These are phyloP conservation scores for Camptogramma bilineatum DNA, from an alignment of 2,888 invertebrate genomes.

Conservation along the genomic window DNA sequence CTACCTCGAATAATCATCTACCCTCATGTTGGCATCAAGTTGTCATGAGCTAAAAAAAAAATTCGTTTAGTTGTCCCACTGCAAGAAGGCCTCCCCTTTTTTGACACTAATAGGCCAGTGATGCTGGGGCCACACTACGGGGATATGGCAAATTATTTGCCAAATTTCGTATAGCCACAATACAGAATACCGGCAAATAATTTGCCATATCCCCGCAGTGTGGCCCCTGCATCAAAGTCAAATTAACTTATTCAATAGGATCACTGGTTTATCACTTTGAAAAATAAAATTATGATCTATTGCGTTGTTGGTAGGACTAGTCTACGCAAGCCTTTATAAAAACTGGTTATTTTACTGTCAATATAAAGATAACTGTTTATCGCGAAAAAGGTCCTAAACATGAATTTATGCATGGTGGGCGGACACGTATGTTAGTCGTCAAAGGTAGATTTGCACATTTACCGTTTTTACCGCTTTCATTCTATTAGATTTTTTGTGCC, in stretches of 20 bases:
- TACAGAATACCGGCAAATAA: too few relatives aligned
- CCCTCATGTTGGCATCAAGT: background rate
- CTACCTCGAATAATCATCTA: background rate
- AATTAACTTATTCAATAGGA: too few relatives aligned
- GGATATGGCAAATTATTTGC: too few relatives aligned
- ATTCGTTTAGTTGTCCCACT: too few relatives aligned
- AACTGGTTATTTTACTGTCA: slow-evolving; percentile 57
- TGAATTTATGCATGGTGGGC: slow-evolving; percentile 43
- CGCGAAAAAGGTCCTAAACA: slow-evolving; percentile 47
- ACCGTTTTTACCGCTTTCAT: slow-evolving; percentile 42
- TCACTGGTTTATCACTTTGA: background rate
- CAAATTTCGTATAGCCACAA: too few relatives aligned
- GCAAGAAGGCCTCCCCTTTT: too few relatives aligned
- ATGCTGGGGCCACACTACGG: too few relatives aligned
- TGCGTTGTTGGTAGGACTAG: background rate
- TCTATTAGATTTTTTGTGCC: slow-evolving; percentile 25
- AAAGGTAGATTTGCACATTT: slow-evolving; percentile 30
- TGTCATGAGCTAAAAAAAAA: background rate
- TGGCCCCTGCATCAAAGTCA: too few relatives aligned
- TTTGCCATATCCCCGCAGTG: too few relatives aligned
- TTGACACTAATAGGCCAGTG: too few relatives aligned
- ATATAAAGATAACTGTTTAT: slow-evolving; percentile 50
- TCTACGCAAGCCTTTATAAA: slow-evolving; percentile 11
- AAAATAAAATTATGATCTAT: too few relatives aligned
- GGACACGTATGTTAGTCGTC: slow-evolving; percentile 36